Percentiles rank a stretch among this genome's conserved stretches.
phyloP scores from a whole-genome alignment of 2,113 vertebrate genomes.

The Thalassarche chlororhynchos region DNA sequence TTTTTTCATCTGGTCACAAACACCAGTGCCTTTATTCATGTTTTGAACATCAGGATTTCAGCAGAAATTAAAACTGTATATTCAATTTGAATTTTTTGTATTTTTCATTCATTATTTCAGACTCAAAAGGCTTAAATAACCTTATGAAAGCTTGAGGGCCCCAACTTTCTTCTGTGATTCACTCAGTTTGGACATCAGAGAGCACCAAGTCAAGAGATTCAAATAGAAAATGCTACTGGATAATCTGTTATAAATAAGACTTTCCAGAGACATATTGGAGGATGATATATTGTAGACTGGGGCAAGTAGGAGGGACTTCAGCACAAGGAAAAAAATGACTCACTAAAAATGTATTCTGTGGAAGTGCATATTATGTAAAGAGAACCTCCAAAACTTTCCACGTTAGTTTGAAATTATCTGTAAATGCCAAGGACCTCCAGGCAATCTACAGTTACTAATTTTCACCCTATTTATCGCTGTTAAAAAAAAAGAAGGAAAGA shows the following conservation, averaged over 20 bases:
- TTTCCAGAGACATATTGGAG: not conserved
- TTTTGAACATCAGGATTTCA: not conserved
- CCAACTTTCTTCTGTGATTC: not conserved
- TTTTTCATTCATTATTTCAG: not conserved
- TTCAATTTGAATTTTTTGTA: not conserved
- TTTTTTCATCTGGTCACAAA: not conserved
- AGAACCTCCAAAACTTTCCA: not conserved
- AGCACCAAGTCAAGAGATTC: not conserved
- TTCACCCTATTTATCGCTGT: not conserved
- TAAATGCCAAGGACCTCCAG: not conserved
- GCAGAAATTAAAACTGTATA: not conserved
- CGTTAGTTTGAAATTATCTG: not conserved
- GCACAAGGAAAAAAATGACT: not conserved
- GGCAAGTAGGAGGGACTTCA: not conserved
- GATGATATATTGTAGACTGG: not conserved
- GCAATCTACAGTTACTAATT: not conserved
- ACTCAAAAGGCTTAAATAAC: not conserved
- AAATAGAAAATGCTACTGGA: not conserved
- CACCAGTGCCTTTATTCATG: not conserved
- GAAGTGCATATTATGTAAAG: not conserved
- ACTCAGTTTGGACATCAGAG: not conserved
- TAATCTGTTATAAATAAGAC: not conserved
- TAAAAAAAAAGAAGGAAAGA: no score
- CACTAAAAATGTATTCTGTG: not conserved
- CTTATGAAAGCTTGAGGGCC: not conserved